A percentile compares a stretch with the other conserved stretches of the same genome.
These are phyloP conservation scores for Bradypodion pumilum DNA, from an alignment of 2,797 vertebrate species.

Conservation along the genomic window DNA sequence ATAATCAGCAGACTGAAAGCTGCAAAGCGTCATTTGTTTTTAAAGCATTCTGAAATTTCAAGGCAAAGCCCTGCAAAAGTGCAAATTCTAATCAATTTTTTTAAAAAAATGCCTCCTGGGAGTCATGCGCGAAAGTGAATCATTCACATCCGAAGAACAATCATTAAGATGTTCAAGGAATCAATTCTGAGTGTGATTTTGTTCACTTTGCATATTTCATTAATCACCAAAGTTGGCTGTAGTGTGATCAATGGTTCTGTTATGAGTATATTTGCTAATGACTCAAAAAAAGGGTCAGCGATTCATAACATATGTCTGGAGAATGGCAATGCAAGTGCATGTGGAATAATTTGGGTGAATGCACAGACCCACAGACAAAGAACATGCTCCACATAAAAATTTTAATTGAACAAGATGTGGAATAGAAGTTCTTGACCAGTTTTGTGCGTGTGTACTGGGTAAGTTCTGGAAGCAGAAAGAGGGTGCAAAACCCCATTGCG, in stretches of 20 bases:
- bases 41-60: constrained; percentile 10
- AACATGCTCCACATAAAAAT: neutral
- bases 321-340: neutral
- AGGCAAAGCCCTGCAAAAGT: constrained; percentile 7
- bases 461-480: neutral
- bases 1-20: constrained; percentile 1
- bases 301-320: neutral
- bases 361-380: neutral
- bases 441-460: neutral
- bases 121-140: constrained; percentile 3
- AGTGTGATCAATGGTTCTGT: constrained; percentile 20
- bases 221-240: constrained; percentile 13
- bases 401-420: neutral
- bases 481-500: neutral
- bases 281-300: constrained; percentile 13
- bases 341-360: neutral
- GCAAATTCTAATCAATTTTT: constrained; percentile 16
- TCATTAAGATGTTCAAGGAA: constrained; percentile 24
- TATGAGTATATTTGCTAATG: constrained; percentile 28
- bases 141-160: constrained; percentile 28
- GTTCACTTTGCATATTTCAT: constrained; percentile 39
- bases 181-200: constrained; percentile 19
- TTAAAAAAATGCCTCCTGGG: constrained; percentile 1
- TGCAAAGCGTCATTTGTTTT: constrained; percentile 11
- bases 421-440: neutral